These are phyloP conservation scores for Tursiops truncatus DNA, from an alignment of 2,113 vertebrate species.

Conservation along the genomic window DNA sequence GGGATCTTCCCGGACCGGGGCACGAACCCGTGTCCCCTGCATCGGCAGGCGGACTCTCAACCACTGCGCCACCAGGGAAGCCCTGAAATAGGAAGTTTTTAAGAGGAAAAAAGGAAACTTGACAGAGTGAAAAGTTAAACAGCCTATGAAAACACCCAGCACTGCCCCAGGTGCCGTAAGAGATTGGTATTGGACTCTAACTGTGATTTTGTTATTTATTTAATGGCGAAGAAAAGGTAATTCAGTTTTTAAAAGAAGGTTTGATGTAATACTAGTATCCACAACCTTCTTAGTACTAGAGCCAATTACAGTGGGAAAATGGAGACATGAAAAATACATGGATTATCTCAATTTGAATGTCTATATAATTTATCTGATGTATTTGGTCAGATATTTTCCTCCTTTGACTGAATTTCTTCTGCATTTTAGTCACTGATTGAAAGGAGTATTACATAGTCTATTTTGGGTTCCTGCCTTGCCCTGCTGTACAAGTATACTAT, in stretches of 20 bases:
- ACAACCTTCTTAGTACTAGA: neutral
- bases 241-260: conserved; percentile 30
- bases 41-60: too few relatives aligned
- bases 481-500: neutral
- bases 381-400: neutral
- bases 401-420: neutral
- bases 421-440: conserved; percentile 7
- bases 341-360: neutral
- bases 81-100: conserved; percentile 24
- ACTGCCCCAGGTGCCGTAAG: neutral
- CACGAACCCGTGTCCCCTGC: too few relatives aligned
- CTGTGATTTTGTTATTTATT: conserved; percentile 7
- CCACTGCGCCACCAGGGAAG: too few relatives aligned
- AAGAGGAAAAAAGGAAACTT: conserved; percentile 13
- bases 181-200: neutral
- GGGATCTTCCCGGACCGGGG: too few relatives aligned
- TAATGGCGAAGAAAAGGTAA: conserved; percentile 21
- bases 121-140: neutral
- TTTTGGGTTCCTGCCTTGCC: conserved; percentile 37
- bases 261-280: neutral
- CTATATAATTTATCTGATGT: conserved; percentile 5
- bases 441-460: neutral
- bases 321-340: neutral
- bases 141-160: neutral
- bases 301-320: neutral